Evolutionary conservation across 1,140 invertebrate species (phyloP), one percentile per base, ranked within the genome.

Genomic region (Colletes latitarsis): DNA sequence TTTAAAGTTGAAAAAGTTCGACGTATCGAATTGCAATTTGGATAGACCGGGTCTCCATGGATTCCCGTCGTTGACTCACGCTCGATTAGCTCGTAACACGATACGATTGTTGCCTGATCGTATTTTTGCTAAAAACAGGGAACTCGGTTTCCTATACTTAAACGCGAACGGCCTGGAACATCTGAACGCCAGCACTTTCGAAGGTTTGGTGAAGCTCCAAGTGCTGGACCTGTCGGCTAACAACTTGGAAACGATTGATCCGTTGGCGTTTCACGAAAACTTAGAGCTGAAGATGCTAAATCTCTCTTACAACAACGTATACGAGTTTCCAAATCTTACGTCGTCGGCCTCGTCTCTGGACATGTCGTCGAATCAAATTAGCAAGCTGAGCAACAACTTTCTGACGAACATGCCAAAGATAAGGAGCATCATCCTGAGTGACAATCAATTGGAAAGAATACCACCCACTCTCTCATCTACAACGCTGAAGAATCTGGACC

Each of bases 151-250:
- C 67, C 84, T 96, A 2, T 95, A 95, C 86, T 84, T 96, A 17
- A 95, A 95, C 1, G 92, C 92, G 58, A 96, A 96, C 89, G 93
- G 94, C 19, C 93, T 96, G 14, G 94, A 93, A 6, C 90, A 91
- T 0, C 79, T 96, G 6, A 94, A 95, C 80, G 75, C 72, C 58
- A 90, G 88, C 46, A 83, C 89, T 0, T 92, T 93, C 67, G 82
- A 81, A 3, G 88, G 89, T 39, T 52, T 92, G 6, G 14, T 82
- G 21, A 87, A 94, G 82, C 88, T 96, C 14, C 94, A 95, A 88
- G 85, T 94, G 49, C 85, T 96, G 9, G 96, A 96, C 92, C 88
- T 96, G 46, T 96, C 96, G 0, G 91, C 92, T 43, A 96, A 96
- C 88, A 93, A 93, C 57, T 93, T 96, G 10, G 93, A 93, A 6